A percentile compares a stretch with the other conserved stretches of the same genome.
phyloP scores from a whole-genome alignment of 1,140 invertebrate genomes.

The Drosophila nigromelanica region DNA sequence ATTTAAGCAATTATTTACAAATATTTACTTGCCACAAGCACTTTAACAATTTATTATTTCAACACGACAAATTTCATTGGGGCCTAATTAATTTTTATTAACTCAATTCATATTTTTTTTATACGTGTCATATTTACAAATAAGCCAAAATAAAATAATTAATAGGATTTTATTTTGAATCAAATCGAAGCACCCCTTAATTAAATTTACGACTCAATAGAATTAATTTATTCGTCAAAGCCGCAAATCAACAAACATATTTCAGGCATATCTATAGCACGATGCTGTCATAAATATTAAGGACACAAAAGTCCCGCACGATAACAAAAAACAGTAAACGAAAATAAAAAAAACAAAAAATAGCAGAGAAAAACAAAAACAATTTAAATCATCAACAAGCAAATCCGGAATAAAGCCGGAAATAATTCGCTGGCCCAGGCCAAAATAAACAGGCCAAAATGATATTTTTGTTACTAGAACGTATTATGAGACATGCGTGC shows the following conservation, averaged over 20 bases:
- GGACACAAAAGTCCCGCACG: neutral
- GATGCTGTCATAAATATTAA: slow-evolving; percentile 28
- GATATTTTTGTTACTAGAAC: slow-evolving; percentile 24
- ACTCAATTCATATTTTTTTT: neutral
- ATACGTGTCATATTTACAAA: neutral
- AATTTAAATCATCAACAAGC: slow-evolving; percentile 26
- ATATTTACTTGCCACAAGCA: too few species aligned
- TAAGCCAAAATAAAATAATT: neutral
- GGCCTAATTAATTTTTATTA: neutral
- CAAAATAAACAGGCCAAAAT: slow-evolving; percentile 33
- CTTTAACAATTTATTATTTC: too few species aligned
- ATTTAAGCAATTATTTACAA: too few species aligned
- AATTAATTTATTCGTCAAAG: slow-evolving; percentile 5
- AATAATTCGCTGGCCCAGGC: slow-evolving; percentile 26
- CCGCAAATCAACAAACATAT: slow-evolving; percentile 29
- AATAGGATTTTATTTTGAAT: neutral
- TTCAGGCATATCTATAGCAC: slow-evolving; percentile 11
- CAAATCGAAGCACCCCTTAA: too few species aligned
- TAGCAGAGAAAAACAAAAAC: neutral
- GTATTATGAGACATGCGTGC: slow-evolving; percentile 29
- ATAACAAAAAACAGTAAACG: neutral
- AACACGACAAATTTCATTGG: too few species aligned
- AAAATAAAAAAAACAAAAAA: too few species aligned
- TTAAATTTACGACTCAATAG: slow-evolving; percentile 9
- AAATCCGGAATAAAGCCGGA: slow-evolving; percentile 32